These are phyloP conservation scores for Ptychoptera contaminata DNA, from an alignment of 2,888 invertebrate genomes.

Conservation along the genomic window DNA sequence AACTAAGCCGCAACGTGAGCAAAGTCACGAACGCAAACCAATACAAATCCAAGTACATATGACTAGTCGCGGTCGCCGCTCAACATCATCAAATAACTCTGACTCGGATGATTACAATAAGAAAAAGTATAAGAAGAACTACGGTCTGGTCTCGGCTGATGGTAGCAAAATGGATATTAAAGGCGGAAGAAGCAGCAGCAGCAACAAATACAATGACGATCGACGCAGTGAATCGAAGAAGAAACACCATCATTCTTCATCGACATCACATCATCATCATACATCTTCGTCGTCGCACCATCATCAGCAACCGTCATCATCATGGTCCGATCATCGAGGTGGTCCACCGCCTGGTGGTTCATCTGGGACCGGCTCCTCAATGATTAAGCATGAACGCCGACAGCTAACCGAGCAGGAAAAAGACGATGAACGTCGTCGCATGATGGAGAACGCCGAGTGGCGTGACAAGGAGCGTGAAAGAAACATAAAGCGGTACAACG, in stretches of 20 bases:
- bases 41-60: background rate
- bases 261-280: conserved; percentile 3
- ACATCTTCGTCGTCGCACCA: conserved; percentile 1
- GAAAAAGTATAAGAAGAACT: conserved; percentile 16
- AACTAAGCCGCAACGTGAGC: background rate
- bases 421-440: conserved; percentile 54
- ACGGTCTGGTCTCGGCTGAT: conserved; percentile 28
- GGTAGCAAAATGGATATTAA: conserved; percentile 19
- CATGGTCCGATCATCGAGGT: too few species aligned
- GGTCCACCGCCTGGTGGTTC: background rate
- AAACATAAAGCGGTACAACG: conserved; percentile 45
- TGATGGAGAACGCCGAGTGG: conserved; percentile 66
- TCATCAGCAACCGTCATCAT: background rate
- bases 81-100: background rate
- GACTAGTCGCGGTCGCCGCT: background rate
- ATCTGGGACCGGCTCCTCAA: conserved; percentile 4
- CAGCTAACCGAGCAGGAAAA: conserved; percentile 44
- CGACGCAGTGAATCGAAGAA: conserved; percentile 10
- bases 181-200: conserved; percentile 12
- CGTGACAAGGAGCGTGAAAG: conserved; percentile 48
- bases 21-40: background rate
- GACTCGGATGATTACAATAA: conserved; percentile 2
- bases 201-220: conserved; percentile 8
- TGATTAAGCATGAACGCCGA: conserved; percentile 7
- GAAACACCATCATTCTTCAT: conserved; percentile 6